phyloP scores from a whole-genome alignment of 1,140 invertebrate species.

The Chymomyza costata region DNA sequence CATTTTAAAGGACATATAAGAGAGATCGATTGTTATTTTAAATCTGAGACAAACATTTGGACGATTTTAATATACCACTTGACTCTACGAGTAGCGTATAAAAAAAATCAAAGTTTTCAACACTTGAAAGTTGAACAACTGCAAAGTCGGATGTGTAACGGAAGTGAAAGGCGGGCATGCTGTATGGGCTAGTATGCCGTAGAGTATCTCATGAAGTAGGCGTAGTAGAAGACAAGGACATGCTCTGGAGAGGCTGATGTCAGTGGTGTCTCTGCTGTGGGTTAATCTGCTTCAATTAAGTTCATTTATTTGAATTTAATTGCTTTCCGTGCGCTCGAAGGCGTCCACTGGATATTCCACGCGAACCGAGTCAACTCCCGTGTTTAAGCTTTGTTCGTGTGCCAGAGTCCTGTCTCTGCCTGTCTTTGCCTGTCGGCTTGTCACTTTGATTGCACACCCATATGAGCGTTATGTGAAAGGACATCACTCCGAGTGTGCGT shows the following conservation, averaged over 20 bases:
- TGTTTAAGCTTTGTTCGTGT: background rate
- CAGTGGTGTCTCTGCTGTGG: slow-evolving; percentile 20
- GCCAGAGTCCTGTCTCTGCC: background rate
- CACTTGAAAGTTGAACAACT: slow-evolving; percentile 23
- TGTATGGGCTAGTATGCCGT: too few relatives aligned
- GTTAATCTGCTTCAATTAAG: slow-evolving; percentile 70
- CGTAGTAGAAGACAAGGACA: slow-evolving; percentile 42
- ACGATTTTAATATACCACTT: too few relatives aligned
- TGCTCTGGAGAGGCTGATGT: slow-evolving; percentile 3
- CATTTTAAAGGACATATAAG: too few relatives aligned
- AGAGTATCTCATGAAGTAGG: too few relatives aligned
- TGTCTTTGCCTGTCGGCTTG: slow-evolving; percentile 7
- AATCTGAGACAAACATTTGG: too few relatives aligned
- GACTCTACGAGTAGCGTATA: slow-evolving; percentile 12
- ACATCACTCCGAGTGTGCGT: background rate
- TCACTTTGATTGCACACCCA: slow-evolving; percentile 16
- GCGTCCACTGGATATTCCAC: slow-evolving; percentile 7
- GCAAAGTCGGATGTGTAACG: slow-evolving; percentile 44
- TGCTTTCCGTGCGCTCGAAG: slow-evolving; percentile 43
- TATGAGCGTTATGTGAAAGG: slow-evolving; percentile 17
- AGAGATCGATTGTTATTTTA: too few relatives aligned
- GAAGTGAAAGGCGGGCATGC: slow-evolving; percentile 60
- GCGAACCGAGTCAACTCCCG: slow-evolving; percentile 1
- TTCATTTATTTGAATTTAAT: slow-evolving; percentile 70
- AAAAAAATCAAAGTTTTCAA: slow-evolving; percentile 22